Conservation (phyloP, 2,113 vertebrate genomes). For the Prunella fulvescens region DNA sequence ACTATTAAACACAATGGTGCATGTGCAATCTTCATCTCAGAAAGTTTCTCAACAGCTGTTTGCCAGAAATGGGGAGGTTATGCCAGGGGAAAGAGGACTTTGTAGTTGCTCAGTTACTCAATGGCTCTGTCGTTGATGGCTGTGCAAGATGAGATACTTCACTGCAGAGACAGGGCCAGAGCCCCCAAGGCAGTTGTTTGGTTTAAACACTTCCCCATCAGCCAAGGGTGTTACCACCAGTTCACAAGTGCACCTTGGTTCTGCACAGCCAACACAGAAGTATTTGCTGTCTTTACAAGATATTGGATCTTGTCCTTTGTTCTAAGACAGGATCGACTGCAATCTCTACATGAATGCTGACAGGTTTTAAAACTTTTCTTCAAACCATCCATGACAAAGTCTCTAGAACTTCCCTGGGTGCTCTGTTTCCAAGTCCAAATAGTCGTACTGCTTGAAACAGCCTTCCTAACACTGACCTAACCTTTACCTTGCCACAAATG, state of each 20-base stretch:
- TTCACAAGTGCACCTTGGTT: background rate
- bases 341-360: background rate
- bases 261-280: background rate
- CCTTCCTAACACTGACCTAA: background rate
- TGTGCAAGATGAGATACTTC: background rate
- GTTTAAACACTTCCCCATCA: background rate
- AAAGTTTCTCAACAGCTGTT: background rate
- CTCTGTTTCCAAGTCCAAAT: background rate
- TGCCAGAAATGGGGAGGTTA: background rate
- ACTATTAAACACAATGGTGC: background rate
- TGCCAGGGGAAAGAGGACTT: background rate
- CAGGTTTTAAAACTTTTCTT: background rate
- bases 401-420: background rate
- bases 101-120: background rate
- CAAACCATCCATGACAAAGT: background rate
- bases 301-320: background rate
- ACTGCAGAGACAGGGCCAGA: background rate
- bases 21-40: background rate
- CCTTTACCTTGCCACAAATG: background rate
- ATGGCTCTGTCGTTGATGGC: fast-evolving
- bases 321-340: background rate
- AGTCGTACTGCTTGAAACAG: background rate
- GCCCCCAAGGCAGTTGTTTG: background rate
- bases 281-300: background rate
- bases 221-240: background rate